Base-by-base conservation (phyloP, 2,888 invertebrate species). In the Galeruca laticollis region DNA sequence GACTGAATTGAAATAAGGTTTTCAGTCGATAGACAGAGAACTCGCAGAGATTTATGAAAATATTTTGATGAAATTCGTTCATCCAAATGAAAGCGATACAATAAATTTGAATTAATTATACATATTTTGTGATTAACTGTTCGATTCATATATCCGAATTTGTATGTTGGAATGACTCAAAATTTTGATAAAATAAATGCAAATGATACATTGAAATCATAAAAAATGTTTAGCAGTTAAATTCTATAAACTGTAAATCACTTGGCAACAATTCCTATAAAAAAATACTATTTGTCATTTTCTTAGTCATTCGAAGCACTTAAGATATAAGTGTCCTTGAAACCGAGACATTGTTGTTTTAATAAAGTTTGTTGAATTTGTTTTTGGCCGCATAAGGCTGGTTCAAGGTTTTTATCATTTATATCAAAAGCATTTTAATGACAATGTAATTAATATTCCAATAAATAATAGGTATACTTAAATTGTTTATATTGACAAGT, bases 261-360 rank as follows among this genome's bases (percentile, higher is more conserved):
- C 37, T 56, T 49, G 64, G 40, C 56, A 64, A 64, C 43, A 54
- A 31, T 49, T 26, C 47, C 33, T 64, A 43, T 64, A 64, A 56
- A 64, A 54, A 64, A 33, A 33, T 52, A 62, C 6, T 64, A 56
- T 64, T 64, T 47, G 64, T 64, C 43, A 56, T 64, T 37, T 56
- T 56, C 64, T 64, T 64, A 64, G 54, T 64, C 64, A 56, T 62
- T 26, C 40, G 18, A 57, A 57, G 18, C 56, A 52, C 40, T 64
- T 56, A 37, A 56, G 26, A 56, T 31, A 43, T 56, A 63, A 64
- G 20, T 56, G 64, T 64, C 64, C 64, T 64, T 64, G 56, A 37
- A 35, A 54, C 2, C 21, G 47, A 56, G 64, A 64, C 64, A 57
- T 21, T 52, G 52, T 52, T 52, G 52, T 26, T 26, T 52, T 15